These are phyloP conservation scores for Phyllostomus hastatus DNA, from an alignment of 2,113 vertebrate genomes.

Conservation along the genomic window DNA sequence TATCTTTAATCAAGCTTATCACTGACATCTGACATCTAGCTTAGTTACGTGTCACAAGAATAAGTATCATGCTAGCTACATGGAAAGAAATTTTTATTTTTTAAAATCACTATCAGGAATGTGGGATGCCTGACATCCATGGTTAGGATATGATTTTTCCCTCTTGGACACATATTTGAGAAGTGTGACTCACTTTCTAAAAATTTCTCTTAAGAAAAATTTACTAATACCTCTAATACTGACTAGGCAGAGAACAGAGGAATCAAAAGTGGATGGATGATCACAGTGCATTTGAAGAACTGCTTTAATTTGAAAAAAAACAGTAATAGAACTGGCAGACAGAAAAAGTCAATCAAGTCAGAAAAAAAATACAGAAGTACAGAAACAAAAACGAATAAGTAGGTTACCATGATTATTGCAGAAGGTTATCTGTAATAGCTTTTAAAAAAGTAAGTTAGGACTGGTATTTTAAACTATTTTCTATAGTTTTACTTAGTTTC, in stretches of 20 bases:
- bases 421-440: neutral
- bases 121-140: neutral
- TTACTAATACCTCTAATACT: neutral
- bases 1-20: constrained; percentile 22
- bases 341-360: constrained; percentile 12
- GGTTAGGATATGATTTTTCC: neutral
- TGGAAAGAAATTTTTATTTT: neutral
- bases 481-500: neutral
- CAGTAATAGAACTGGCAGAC: neutral
- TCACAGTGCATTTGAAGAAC: neutral
- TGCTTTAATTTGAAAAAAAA: neutral
- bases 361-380: neutral
- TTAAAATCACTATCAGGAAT: constrained; percentile 1
- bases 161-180: neutral
- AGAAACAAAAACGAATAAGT: neutral
- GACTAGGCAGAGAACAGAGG: neutral
- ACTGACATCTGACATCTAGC: neutral
- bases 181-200: constrained; percentile 11
- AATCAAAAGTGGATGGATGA: neutral
- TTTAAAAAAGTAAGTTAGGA: neutral
- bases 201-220: constrained; percentile 45
- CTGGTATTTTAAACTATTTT: neutral
- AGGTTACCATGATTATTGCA: neutral
- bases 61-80: neutral
- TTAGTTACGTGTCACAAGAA: neutral